Evolutionary conservation across 64 coral and sea anemone species (phyloP), one percentile per base, ranked within the genome.

Genomic region (Montipora foliosa): DNA sequence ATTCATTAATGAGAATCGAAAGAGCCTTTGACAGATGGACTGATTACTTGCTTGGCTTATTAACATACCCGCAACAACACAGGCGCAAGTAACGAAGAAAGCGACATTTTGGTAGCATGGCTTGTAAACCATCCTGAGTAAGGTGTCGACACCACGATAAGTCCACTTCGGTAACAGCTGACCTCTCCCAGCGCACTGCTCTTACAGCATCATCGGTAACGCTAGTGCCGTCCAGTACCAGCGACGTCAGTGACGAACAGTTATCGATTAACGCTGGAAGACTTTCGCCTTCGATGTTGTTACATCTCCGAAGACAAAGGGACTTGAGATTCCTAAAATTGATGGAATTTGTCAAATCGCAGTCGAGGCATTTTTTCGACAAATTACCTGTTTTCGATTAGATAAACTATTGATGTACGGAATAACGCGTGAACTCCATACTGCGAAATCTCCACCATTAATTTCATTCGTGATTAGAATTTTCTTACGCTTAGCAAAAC

Each of bases 61-160:
- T 0, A 76, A 78, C 76, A 48, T 78, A 99, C 10, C 98, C 98
- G 47, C 92, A 96, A 61, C 95, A 94, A 64, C 92, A 96, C n/a
- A 99, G 55, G 6, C 95, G 82, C 47, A 99, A 44, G 75, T 92
- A 96, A 74, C 95, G 93, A 3, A 99, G 93, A 2, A 92, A 80
- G 4, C 77, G 52, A 20, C 96, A 76, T 3, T 76, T 77, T 2
- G 95, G 89, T 2, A 99, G 48, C 75, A 96, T 99, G 17, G 80
- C 79, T 17, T 84, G 77, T 1, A 99, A 87, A 37, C 95, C 95
- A 29, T 85, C 86, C 74, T 91, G 22, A 58, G 81, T 95, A 16
- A 99, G 75, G 61, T 92, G 86, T 64, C 95, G 73, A 67, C 98
- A 96, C 92, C 98, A 96, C 0, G 98, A 99, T 4, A 99, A 64